Evolutionary conservation across 2,797 vertebrate species (phyloP), one percentile per base, ranked within the genome.

Genomic region (Acanthiza pusilla): DNA sequence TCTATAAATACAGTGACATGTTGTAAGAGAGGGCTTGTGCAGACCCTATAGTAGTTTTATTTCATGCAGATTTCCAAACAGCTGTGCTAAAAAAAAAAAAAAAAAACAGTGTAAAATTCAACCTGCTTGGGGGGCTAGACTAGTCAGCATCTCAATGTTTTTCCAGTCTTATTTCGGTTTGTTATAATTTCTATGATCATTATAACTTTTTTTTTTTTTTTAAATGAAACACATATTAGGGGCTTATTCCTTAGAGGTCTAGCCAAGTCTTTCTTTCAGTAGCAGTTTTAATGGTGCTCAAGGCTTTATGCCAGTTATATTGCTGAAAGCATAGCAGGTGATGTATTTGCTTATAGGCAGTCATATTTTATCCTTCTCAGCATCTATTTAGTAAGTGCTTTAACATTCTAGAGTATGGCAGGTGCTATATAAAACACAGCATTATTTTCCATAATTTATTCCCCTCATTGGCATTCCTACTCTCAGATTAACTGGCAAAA

Each of bases 361-460:
- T 50, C 77, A 79, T 84, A 90, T 85, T 96, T 95, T 88, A 94
- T 57, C 36, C 18, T 54, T 81, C 76, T 92, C 92, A 76, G 66
- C 70, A 93, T 91, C 80, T 88, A 92, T 87, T 91, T 79, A 91
- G 68, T 71, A 93, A 94, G 70, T 60, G 42, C 72, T 95, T 77
- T 70, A 93, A 38, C 66, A 73, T 89, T 71, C 61, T 58, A 84
- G 62, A 71, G 15, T 71, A 89, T 81, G 80, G 93, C 80, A 96
- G 76, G 93, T 73, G 78, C 79, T 84, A 90, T 47, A 93, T 65
- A 96, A 93, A 94, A 93, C 72, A 93, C 34, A 85, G 74, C 89
- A 92, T 91, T 96, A 74, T 89, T 94, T 96, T 94, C 78, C 83
- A 78, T 93, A 94, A 80, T 95, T 94, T 89, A 78, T 67, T 87